Base-by-base conservation (phyloP, 2,797 vertebrate species). In the Enteromius unitaeniatus region DNA sequence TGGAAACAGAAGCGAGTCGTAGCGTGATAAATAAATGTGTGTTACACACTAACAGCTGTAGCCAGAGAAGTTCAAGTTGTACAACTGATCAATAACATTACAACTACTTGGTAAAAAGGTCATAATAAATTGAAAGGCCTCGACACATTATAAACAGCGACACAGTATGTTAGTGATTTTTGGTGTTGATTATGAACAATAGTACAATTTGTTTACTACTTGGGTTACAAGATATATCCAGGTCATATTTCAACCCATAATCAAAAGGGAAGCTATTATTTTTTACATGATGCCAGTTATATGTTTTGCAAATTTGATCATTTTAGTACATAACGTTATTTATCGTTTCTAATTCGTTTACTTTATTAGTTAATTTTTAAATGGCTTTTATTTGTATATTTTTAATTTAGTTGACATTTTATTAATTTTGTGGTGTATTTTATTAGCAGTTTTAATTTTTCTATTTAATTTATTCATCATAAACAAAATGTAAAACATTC, bases 31-130 rank as follows among this genome's bases (percentile, higher is more conserved):
- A 62, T 19, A 68, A 42, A 70, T 8, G 42, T 37, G 28, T 76
- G 28, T 69, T 70, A 34, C 55, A 58, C 49, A 77, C 19, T 53
- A 84, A 74, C 69, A 81, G 79, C 69, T 49, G 68, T 72, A 31
- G 79, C 42, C 69, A 19, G 55, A 49, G 14, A 11, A 13, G 21
- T 53, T 55, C 51, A 70, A 70, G 55, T 23, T 17, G 28, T 23
- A 79, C 45, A 79, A 58, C 49, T 58, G 53, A 60, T 72, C 67
- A n/a, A 81, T 81, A 37, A 81, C 79, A 17, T 47, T 10, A 73
- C 4, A 64, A 49, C 42, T 49, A 15, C n/a, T 37, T 13, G 40
- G 4, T 81, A 37, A 49, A 60, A 72, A 70, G 7, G 23, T 70
- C 65, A 28, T 28, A 3, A 60, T 45, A 31, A 60, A 60, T 9